These are phyloP conservation scores for Corvus moneduloides DNA, from an alignment of 2,113 vertebrate genomes.

Conservation along the genomic window DNA sequence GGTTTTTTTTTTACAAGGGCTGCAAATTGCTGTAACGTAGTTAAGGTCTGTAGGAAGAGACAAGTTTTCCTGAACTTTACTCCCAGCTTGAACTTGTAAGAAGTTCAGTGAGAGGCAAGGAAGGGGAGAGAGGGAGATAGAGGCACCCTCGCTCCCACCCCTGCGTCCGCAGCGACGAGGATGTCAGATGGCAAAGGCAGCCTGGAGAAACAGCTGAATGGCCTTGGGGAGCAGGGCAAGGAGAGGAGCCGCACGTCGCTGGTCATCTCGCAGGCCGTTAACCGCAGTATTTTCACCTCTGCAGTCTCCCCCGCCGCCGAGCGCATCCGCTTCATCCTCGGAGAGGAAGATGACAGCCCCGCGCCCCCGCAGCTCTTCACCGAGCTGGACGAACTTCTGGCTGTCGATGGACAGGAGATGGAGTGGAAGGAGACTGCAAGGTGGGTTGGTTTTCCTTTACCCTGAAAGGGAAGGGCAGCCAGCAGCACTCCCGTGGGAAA, in stretches of 20 bases:
- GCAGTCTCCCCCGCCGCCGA: conserved; percentile 95
- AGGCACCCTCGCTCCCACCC: not conserved
- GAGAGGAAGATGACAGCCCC: conserved; percentile 94
- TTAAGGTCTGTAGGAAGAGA: conserved; percentile 49
- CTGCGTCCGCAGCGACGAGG: not conserved
- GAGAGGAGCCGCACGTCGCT: conserved; percentile 39
- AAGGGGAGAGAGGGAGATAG: conserved; percentile 18
- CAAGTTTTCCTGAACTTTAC: conserved; percentile 64
- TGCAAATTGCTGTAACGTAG: conserved; percentile 42
- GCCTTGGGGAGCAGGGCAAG: conserved; percentile 70
- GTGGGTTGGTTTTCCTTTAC: conserved; percentile 69
- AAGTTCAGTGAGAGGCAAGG: conserved; percentile 7
- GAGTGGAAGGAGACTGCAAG: conserved; percentile 99
- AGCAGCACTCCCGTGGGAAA: fast-evolving
- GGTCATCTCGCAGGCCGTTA: conserved; percentile 77
- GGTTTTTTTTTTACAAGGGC: conserved; percentile 42
- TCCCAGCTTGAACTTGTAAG: conserved; percentile 54
- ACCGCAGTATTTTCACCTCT: conserved; percentile 89
- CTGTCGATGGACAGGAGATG: conserved; percentile 95
- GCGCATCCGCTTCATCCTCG: conserved; percentile 95
- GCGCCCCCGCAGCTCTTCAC: conserved; percentile 96
- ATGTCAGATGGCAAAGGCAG: conserved; percentile 72
- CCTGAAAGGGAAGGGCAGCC: not conserved
- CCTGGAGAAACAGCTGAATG: conserved; percentile 70
- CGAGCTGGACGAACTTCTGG: conserved; percentile 93